Percentiles rank a stretch among this genome's conserved stretches.
Evolutionary conservation across 1,140 invertebrate genomes (phyloP).

Genomic region (Acarapis woodi): DNA sequence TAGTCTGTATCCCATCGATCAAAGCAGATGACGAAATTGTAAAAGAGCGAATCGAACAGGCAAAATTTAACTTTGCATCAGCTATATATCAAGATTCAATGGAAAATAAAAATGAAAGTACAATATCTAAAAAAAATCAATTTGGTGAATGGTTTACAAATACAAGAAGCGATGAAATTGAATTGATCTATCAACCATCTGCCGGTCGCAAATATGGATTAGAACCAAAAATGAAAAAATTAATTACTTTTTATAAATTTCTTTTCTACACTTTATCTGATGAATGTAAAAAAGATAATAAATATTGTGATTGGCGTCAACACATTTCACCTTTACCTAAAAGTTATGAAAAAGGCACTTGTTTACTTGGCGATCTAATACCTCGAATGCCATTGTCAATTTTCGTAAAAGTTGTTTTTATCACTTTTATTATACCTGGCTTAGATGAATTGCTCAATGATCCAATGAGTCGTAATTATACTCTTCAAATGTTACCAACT

Average conservation of each 20-base stretch:
- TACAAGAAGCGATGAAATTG: neutral
- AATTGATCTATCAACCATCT: slow-evolving; percentile 7
- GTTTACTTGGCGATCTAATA: slow-evolving; percentile 30
- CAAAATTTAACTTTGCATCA: slow-evolving; percentile 26
- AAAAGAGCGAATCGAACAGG: slow-evolving; percentile 26
- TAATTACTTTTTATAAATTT: slow-evolving; percentile 31
- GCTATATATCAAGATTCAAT: neutral
- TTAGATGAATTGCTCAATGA: slow-evolving; percentile 30
- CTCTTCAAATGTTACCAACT: slow-evolving; percentile 24
- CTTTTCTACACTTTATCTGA: slow-evolving; percentile 34
- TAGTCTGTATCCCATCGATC: slow-evolving; percentile 27
- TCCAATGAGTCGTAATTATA: slow-evolving; percentile 31
- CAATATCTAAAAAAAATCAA: neutral
- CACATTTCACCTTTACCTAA: neutral
- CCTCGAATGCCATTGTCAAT: slow-evolving; percentile 36
- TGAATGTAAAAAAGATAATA: slow-evolving; percentile 17
- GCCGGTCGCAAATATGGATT: slow-evolving; percentile 20
- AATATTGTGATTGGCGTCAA: slow-evolving; percentile 3
- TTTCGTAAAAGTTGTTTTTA: slow-evolving; percentile 32
- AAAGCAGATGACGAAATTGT: slow-evolving; percentile 23
- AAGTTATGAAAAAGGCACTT: neutral
- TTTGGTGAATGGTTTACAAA: neutral
- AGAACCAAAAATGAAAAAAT: slow-evolving; percentile 34
- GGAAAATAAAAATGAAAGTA: slow-evolving; percentile 2
- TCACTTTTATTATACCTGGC: slow-evolving; percentile 26